Evolutionary conservation across 2,888 invertebrate genomes (phyloP), one percentile per base, ranked within the genome.

Genomic region (Pterostichus madidus): DNA sequence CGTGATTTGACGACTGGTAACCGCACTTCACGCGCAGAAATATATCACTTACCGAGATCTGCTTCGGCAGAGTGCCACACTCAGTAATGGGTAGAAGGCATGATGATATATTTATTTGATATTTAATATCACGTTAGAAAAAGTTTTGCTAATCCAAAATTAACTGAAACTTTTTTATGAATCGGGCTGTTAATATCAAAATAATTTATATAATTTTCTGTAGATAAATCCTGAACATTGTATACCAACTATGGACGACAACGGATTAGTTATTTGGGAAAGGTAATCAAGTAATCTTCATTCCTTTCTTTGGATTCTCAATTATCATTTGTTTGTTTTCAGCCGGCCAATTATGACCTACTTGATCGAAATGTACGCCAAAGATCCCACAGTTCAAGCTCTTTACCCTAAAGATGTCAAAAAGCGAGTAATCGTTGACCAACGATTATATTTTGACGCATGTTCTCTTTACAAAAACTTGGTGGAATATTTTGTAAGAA

Each of bases 221-320:
- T 88, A 94, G 94, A 91, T 94, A 89, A 94, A 94, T 88, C 94
- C 94, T 1, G 93, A 94, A 87, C 95, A 95, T 86, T 93, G 93
- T 0, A 90, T 95, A 83, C 95, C 95, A 2, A 94, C 94, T 0
- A 91, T 96, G 87, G 92, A 94, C 85, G 95, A 95, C 87, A 92
- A 92, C 86, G 95, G 94, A 53, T 94, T 95, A 85, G 91, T 92
- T 85, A 87, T 95, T 76, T 94, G 93, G 92, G 95, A 95, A 88
- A 94, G 94, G 94, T 93, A 88, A 86, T 10, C 11, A 46, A 2
- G 17, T 3, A 39, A 39, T 39, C 13, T 49, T 11, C 10, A 5
- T 49, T 49, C 13, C 0, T 11, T 49, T 49, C 44, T 17, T 49
- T 73, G 31, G 24, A 32, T 1, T 24, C 24, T 24, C 3, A 24